Conservation (phyloP, 2,797 vertebrate genomes). For the Sebastes iracundus region DNA sequence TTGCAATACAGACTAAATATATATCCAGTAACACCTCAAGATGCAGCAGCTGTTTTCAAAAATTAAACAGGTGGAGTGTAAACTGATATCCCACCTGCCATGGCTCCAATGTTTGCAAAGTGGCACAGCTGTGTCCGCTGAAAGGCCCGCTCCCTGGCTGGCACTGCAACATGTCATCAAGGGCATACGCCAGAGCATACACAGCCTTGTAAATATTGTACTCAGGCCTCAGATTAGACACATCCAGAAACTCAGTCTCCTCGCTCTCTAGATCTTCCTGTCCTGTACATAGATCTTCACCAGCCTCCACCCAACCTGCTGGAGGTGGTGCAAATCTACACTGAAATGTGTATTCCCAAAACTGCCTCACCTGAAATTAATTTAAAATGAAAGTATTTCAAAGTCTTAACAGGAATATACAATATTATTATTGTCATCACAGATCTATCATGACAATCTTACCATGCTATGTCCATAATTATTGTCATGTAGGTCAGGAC, state of each 20-base stretch:
- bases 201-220: conserved; percentile 70
- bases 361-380: conserved; percentile 46
- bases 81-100: conserved; percentile 73
- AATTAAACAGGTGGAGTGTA: background rate
- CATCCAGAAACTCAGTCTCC: conserved; percentile 60
- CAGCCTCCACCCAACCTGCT: conserved; percentile 1
- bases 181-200: conserved; percentile 73
- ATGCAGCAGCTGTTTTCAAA: background rate
- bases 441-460: background rate
- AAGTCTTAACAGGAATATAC: background rate
- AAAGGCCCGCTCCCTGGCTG: conserved; percentile 69
- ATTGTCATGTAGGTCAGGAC: conserved; percentile 20
- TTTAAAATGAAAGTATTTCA: background rate
- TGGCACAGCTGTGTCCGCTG: conserved; percentile 61
- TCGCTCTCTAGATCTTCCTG: conserved; percentile 38
- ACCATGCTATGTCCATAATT: conserved; percentile 48
- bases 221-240: conserved; percentile 63
- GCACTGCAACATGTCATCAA: conserved; percentile 68
- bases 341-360: conserved; percentile 67
- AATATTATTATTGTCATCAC: too few species aligned
- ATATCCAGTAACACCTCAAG: background rate
- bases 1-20: background rate
- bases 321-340: conserved; percentile 47
- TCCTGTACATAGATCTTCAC: conserved; percentile 48
- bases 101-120: conserved; percentile 59